phyloP scores from a whole-genome alignment of 2,797 vertebrate genomes.

The Poecilia wingei region DNA sequence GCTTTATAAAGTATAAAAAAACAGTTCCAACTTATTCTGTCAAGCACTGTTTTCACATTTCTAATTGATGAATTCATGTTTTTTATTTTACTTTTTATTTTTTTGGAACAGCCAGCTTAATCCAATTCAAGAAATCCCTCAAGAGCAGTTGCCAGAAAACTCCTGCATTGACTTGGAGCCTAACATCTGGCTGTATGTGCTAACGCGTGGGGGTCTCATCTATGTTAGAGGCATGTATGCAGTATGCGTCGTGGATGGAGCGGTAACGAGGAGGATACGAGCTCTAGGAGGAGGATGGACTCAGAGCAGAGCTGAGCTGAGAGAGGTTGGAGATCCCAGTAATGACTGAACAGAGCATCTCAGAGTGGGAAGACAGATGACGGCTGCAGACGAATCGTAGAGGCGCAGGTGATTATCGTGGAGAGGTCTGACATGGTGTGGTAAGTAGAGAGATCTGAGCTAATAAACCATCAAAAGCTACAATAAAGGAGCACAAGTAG shows the following conservation, averaged over 20 bases:
- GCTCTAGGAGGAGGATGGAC: not conserved
- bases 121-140: not conserved
- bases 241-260: not conserved
- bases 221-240: not conserved
- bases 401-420: not conserved
- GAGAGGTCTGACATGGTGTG: not conserved
- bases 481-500: not conserved
- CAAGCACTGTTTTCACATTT: not conserved
- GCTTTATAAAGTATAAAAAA: not conserved
- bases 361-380: not conserved
- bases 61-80: not conserved
- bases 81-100: not conserved
- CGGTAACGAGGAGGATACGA: not conserved
- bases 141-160: not conserved
- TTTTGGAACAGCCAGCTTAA: not conserved
- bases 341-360: not conserved
- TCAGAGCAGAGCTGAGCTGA: not conserved
- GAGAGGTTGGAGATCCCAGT: not conserved
- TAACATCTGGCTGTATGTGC: not conserved
- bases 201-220: not conserved
- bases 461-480: not conserved
- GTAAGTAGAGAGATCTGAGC: not conserved
- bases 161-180: not conserved
- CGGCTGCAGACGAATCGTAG: not conserved
- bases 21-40: not conserved